Evolutionary conservation across 2,888 invertebrate species (phyloP), one percentile per base, ranked within the genome.

Genomic region (Belgica antarctica): DNA sequence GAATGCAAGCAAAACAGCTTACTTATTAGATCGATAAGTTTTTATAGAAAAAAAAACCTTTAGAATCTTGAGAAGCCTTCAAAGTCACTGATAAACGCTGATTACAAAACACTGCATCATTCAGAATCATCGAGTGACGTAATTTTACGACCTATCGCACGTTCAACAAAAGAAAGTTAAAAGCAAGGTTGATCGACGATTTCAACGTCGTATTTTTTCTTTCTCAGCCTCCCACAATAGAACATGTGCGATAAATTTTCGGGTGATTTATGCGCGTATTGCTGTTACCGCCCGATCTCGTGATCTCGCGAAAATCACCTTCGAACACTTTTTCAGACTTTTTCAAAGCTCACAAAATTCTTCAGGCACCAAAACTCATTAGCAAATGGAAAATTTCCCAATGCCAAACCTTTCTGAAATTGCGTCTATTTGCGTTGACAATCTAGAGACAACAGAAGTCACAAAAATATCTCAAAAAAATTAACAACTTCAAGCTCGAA

Each of bases 381-480:
- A 52, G n/a, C 5, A 22, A 41, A 41, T 41, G 41, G 41, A 41
- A 41, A 2, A 22, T 52, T 22, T 52, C 22, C 12, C 52, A 52
- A 52, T 52, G 52, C n/a, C 52, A n/a, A n/a, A n/a, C n/a, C n/a
- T 8, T 52, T 52, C 52, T 52, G 22, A 52, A 52, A 52, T 17
- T 52, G 52, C 22, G 17, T n/a, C n/a, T n/a, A n/a, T n/a, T 22
- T 2, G 52, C 22, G 3, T 31, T 31, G 31, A 31, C 5, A 31
- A 31, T 4, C 41, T 41, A 15, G 41, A 4, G 41, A 41, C n/a
- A n/a, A n/a, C 41, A 41, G 12, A 10, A 41, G 41, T 5, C 41
- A 41, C 3, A 41, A 41, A 3, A 41, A 41, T n/a, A n/a, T n/a
- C n/a, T n/a, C n/a, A n/a, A 2, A 41, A 5, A 41, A 41, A 12